These are phyloP conservation scores for Copidosoma floridanum DNA, from an alignment of 1,140 invertebrate species.

Conservation along the genomic window DNA sequence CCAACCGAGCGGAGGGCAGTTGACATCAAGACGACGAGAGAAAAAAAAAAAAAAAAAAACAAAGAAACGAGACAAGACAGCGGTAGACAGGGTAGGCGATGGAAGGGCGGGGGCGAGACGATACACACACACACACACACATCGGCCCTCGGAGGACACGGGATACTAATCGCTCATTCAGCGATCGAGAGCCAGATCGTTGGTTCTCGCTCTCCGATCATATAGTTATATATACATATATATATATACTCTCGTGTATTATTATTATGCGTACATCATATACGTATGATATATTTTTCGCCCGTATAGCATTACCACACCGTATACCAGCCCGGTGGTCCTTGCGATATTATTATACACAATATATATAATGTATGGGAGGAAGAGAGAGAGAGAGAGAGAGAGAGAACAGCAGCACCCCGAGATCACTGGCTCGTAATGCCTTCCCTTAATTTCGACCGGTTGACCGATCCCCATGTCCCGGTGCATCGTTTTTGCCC, in stretches of 20 bases:
- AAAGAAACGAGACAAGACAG: not conserved
- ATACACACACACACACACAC: too few relatives aligned
- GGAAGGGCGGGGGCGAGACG: too few relatives aligned
- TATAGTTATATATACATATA: slow-evolving; percentile 27
- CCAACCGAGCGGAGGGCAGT: too few relatives aligned
- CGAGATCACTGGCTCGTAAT: slow-evolving; percentile 54
- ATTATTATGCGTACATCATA: too few relatives aligned
- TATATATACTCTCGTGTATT: too few relatives aligned
- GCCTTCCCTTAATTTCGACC: slow-evolving; percentile 52
- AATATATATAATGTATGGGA: too few relatives aligned
- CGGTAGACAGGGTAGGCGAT: too few relatives aligned
- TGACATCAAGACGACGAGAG: too few relatives aligned
- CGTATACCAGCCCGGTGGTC: slow-evolving; percentile 50
- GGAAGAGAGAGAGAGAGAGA: too few relatives aligned
- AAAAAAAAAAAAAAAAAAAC: too few relatives aligned
- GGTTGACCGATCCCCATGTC: slow-evolving; percentile 24
- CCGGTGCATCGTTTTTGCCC: too few relatives aligned
- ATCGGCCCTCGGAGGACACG: slow-evolving; percentile 41
- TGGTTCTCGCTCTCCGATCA: slow-evolving; percentile 36
- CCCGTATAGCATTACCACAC: slow-evolving; percentile 50
- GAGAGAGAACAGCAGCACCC: slow-evolving; percentile 28
- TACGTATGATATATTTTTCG: slow-evolving; percentile 52
- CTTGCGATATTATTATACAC: too few relatives aligned
- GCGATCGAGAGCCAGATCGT: slow-evolving; percentile 33
- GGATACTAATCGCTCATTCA: slow-evolving; percentile 53